Evolutionary conservation across 2,888 invertebrate genomes (phyloP).

Genomic region (Caenorhabditis sp.): DNA sequence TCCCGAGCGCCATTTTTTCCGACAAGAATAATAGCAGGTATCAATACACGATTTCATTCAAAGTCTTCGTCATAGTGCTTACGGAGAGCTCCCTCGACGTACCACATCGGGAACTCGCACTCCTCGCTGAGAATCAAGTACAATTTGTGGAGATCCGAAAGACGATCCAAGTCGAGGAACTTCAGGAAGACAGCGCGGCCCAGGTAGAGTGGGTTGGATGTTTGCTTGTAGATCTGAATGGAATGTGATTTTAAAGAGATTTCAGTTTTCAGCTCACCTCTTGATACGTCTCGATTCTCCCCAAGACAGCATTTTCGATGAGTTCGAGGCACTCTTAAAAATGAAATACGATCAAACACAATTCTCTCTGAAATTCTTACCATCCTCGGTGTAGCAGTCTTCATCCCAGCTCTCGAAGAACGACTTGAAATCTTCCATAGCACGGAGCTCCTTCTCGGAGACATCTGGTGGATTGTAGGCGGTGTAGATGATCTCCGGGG

Average conservation of each 20-base stretch:
- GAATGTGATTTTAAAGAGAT: background rate
- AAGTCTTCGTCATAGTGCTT: slow-evolving; percentile 19
- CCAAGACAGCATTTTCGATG: slow-evolving; percentile 25
- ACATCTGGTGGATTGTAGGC: background rate
- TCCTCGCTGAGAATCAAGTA: slow-evolving; percentile 44
- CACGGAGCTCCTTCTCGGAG: slow-evolving; percentile 15
- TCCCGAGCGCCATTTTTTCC: too few species aligned
- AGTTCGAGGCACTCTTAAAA: slow-evolving; percentile 33
- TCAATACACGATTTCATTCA: too few species aligned
- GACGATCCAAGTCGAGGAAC: slow-evolving; percentile 30
- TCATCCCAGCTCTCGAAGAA: slow-evolving; percentile 49
- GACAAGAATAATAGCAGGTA: too few species aligned
- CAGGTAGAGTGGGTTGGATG: slow-evolving; percentile 14
- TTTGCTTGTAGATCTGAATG: slow-evolving; percentile 42
- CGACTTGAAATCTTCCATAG: slow-evolving; percentile 8
- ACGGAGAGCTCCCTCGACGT: slow-evolving; percentile 44
- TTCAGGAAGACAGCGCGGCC: slow-evolving; percentile 40
- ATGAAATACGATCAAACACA: background rate
- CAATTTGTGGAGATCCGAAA: slow-evolving; percentile 34
- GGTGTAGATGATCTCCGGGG: background rate
- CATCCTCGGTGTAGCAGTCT: slow-evolving; percentile 7
- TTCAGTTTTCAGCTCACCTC: slow-evolving; percentile 5
- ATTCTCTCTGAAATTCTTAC: slow-evolving; percentile 23
- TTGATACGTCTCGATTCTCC: slow-evolving; percentile 33
- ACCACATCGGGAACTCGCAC: slow-evolving; percentile 32